These are phyloP conservation scores for Phragmatobia fuliginosa DNA, from an alignment of 2,888 invertebrate genomes.

Conservation along the genomic window DNA sequence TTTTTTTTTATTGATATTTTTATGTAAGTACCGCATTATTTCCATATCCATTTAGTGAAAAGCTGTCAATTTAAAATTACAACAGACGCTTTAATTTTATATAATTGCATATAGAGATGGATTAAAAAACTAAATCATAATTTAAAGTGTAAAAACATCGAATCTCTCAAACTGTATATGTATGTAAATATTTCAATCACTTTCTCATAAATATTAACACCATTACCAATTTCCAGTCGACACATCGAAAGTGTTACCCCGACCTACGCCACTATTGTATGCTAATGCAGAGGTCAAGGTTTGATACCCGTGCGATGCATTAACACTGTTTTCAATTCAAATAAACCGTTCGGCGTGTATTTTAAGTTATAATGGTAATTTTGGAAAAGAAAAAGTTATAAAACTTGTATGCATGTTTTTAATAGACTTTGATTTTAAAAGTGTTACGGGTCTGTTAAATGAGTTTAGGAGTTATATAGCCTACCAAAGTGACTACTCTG, in stretches of 20 bases:
- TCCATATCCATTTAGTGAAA: no score
- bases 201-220: constrained; percentile 29
- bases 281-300: constrained; percentile 46
- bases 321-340: constrained; percentile 31
- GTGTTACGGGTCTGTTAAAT: no score
- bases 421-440: not conserved
- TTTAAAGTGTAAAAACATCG: not conserved
- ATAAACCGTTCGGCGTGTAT: constrained; percentile 27
- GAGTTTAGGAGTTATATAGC: no score
- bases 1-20: no score
- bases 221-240: constrained; percentile 14
- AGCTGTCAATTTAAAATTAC: no score
- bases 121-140: not conserved
- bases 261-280: constrained; percentile 47
- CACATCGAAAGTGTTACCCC: constrained; percentile 34
- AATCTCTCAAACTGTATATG: not conserved
- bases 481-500: no score
- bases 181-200: constrained; percentile 11
- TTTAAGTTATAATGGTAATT: constrained; percentile 20
- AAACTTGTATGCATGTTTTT: not conserved
- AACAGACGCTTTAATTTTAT: no score
- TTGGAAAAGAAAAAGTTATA: not conserved
- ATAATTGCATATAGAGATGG: no score
- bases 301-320: constrained; percentile 22
- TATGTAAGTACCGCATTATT: no score